Evolutionary conservation across 2,888 invertebrate species (phyloP).

Genomic region (Diarsia mendica): DNA sequence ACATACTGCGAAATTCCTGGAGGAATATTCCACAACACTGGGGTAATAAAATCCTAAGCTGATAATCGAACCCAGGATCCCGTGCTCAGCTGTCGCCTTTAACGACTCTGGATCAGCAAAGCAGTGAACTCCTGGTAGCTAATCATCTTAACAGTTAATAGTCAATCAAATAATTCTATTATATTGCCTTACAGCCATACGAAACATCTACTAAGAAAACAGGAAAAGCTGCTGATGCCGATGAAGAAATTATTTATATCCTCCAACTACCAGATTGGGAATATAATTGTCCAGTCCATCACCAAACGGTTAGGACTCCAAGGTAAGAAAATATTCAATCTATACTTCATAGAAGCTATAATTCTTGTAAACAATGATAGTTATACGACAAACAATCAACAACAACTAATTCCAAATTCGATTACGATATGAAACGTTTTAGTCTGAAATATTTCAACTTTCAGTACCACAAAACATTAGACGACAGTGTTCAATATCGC

Average conservation of each 20-base stretch:
- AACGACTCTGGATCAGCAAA: background rate
- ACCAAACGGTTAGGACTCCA: slow-evolving; percentile 81
- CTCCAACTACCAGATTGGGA: slow-evolving; percentile 86
- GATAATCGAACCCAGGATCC: background rate
- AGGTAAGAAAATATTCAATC: slow-evolving; percentile 71
- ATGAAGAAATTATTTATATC: slow-evolving; percentile 86
- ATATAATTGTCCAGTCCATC: slow-evolving; percentile 82
- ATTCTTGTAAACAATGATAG: too few relatives aligned
- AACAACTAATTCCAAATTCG: too few relatives aligned
- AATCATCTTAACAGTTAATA: background rate
- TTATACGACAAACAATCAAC: too few relatives aligned
- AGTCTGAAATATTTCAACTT: too few relatives aligned
- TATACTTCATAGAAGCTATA: background rate
- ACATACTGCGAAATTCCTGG: background rate
- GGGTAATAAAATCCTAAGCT: background rate
- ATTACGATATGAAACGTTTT: too few relatives aligned
- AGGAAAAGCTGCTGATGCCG: slow-evolving; percentile 75
- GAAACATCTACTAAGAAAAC: slow-evolving; percentile 74
- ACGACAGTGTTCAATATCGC: too few relatives aligned
- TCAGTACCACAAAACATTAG: too few relatives aligned
- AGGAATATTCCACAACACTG: background rate
- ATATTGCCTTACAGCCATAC: slow-evolving; percentile 76
- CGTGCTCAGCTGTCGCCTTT: background rate
- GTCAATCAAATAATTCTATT: background rate
- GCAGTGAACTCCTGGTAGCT: background rate